phyloP scores from a whole-genome alignment of 2,888 invertebrate genomes.

The Agrilus mali region DNA sequence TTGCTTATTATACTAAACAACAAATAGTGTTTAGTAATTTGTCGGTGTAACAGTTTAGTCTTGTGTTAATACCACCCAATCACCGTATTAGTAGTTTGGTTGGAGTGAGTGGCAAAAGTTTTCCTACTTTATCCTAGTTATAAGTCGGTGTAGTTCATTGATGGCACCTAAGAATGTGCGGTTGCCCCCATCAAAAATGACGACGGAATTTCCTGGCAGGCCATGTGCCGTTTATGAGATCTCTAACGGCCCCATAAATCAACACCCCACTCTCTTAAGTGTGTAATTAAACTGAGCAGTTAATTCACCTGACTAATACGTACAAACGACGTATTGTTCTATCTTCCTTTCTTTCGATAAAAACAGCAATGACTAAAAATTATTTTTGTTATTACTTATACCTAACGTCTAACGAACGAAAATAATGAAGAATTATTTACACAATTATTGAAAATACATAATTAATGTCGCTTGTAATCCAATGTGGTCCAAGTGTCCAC shows the following conservation, averaged over 20 bases:
- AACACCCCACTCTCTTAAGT: slow-evolving; percentile 35
- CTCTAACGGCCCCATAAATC: slow-evolving; percentile 42
- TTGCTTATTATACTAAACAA: too few relatives aligned
- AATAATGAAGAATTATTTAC: too few relatives aligned
- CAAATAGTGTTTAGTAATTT: too few relatives aligned
- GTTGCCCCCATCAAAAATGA: slow-evolving; percentile 34
- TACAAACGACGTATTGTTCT: slow-evolving; percentile 1
- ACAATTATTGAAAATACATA: too few relatives aligned
- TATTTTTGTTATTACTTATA: too few relatives aligned
- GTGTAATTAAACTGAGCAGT: slow-evolving; percentile 33
- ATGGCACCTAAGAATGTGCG: slow-evolving; percentile 26
- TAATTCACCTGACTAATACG: slow-evolving; percentile 20
- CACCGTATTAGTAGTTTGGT: too few relatives aligned
- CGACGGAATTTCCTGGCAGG: slow-evolving; percentile 31
- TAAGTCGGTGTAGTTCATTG: slow-evolving; percentile 19
- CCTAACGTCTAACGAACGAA: slow-evolving; percentile 1
- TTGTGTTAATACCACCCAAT: too few relatives aligned
- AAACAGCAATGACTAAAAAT: slow-evolving; percentile 6
- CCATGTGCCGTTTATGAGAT: slow-evolving; percentile 41
- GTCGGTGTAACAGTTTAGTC: too few relatives aligned
- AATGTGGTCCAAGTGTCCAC: too few relatives aligned
- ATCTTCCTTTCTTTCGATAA: slow-evolving; percentile 7
- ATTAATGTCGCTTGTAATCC: too few relatives aligned
- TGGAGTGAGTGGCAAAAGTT: too few relatives aligned
- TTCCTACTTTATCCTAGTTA: too few relatives aligned